Conservation (phyloP, 1,140 invertebrate species). For the Diuraphis noxia region DNA sequence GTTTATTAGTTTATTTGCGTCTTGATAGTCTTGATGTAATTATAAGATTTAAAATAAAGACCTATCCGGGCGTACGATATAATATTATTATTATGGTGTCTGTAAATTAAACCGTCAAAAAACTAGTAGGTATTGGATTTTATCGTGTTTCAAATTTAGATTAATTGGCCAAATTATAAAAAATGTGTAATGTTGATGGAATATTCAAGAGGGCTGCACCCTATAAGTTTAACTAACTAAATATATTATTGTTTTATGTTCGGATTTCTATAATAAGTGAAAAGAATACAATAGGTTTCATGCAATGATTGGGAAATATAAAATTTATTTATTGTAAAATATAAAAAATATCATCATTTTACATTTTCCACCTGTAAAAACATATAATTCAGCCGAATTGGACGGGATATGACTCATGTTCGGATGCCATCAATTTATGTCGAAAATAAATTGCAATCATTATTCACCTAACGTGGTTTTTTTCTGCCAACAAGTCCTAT, state of each 20-base stretch:
- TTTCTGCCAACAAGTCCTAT: neutral
- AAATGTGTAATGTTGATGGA: neutral
- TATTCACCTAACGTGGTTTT: too few relatives aligned
- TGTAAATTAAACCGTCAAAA: constrained; percentile 8
- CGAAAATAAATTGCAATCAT: too few relatives aligned
- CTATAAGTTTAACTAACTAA: neutral
- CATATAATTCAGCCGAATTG: too few relatives aligned
- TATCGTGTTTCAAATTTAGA: neutral
- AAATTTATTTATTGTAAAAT: too few relatives aligned
- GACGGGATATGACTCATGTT: too few relatives aligned
- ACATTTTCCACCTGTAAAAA: too few relatives aligned
- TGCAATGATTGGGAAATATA: too few relatives aligned
- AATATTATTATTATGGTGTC: neutral
- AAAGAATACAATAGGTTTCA: neutral
- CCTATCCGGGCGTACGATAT: neutral
- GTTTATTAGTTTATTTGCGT: neutral
- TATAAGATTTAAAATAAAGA: neutral
- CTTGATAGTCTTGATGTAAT: neutral
- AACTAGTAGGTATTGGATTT: neutral
- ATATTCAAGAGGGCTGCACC: neutral
- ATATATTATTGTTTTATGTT: neutral
- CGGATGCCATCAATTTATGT: too few relatives aligned
- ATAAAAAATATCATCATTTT: too few relatives aligned
- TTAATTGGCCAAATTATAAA: neutral
- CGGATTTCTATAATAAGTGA: neutral